Evolutionary conservation across 2,797 vertebrate species (phyloP).

Genomic region (Prionace glauca): DNA sequence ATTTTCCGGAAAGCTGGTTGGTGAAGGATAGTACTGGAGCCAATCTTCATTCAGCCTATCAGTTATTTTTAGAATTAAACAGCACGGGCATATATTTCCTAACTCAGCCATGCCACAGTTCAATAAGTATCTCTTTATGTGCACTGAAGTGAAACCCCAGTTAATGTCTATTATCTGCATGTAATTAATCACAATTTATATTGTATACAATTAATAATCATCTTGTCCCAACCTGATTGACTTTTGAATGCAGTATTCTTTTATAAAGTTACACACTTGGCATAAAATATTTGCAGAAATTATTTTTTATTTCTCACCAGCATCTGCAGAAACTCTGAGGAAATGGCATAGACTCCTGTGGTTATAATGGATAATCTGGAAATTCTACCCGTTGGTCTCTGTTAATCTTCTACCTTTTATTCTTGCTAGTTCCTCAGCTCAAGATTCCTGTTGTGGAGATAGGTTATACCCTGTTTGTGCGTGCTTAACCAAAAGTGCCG

Average conservation of each 20-base stretch:
- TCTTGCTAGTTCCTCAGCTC: background rate
- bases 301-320: background rate
- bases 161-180: too few species aligned
- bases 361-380: background rate
- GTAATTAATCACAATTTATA: background rate
- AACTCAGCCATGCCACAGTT: background rate
- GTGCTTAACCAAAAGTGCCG: background rate
- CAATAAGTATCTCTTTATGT: too few species aligned
- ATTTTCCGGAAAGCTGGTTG: background rate
- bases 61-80: too few species aligned
- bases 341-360: background rate
- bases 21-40: background rate
- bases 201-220: too few species aligned
- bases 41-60: background rate
- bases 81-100: background rate
- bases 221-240: background rate
- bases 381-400: background rate
- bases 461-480: background rate
- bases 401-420: background rate
- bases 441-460: background rate
- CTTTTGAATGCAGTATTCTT: background rate
- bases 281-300: background rate
- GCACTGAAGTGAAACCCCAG: too few species aligned
- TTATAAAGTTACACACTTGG: background rate
- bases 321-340: background rate